These are phyloP conservation scores for Nomada fucata DNA, from an alignment of 2,888 invertebrate genomes.

Conservation along the genomic window DNA sequence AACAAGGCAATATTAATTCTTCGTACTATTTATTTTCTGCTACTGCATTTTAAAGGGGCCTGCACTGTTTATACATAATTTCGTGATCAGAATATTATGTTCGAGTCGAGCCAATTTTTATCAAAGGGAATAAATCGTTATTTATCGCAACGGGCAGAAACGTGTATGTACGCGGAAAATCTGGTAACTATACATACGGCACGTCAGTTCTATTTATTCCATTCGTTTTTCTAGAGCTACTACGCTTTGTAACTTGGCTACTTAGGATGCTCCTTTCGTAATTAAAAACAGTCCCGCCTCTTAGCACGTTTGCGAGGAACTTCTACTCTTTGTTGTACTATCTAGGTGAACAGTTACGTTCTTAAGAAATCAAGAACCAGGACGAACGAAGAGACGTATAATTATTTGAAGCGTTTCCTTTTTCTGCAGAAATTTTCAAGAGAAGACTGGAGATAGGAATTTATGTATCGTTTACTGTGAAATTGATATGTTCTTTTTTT, in stretches of 20 bases:
- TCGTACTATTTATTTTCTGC: not conserved
- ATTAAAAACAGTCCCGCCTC: constrained; percentile 33
- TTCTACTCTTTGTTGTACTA: constrained; percentile 63
- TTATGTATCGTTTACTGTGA: constrained; percentile 6
- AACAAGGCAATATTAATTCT: not conserved
- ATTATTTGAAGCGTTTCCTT: not conserved
- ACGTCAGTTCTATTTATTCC: not conserved
- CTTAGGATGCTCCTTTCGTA: constrained; percentile 20
- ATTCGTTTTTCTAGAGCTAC: not conserved
- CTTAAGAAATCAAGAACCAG: constrained; percentile 15
- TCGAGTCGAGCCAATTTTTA: not conserved
- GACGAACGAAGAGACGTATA: constrained; percentile 15
- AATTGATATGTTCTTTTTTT: constrained; percentile 24
- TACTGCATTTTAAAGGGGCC: constrained; percentile 14
- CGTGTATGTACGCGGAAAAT: not conserved
- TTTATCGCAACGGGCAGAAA: constrained; percentile 3
- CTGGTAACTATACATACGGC: not conserved
- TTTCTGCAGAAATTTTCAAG: not conserved
- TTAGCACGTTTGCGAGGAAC: constrained; percentile 44
- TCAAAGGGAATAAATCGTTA: not conserved
- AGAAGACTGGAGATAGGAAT: not conserved
- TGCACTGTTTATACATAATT: constrained; percentile 14
- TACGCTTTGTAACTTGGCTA: constrained; percentile 14
- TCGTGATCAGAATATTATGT: not conserved
- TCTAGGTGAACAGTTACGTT: constrained; percentile 50